Evolutionary conservation across 2,113 vertebrate genomes (phyloP).

Genomic region (Bos javanicus): DNA sequence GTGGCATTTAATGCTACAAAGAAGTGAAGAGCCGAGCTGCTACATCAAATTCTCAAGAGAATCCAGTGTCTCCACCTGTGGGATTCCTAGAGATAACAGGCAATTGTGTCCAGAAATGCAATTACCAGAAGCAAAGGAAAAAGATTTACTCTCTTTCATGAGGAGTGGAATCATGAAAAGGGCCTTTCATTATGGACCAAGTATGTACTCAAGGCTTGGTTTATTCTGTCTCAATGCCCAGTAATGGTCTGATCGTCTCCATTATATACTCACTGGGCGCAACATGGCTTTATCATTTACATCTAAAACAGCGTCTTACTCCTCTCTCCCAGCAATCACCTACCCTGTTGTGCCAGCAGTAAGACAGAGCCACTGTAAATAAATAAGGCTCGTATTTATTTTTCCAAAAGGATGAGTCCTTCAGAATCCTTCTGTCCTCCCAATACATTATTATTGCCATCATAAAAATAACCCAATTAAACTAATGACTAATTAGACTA

Average conservation of each 20-base stretch:
- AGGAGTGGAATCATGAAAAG: constrained; percentile 57
- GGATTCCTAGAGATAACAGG: constrained; percentile 62
- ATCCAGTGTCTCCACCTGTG: constrained; percentile 73
- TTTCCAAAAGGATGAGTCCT: not conserved
- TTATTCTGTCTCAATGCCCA: constrained; percentile 41
- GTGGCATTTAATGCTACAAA: constrained; percentile 67
- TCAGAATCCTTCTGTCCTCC: not conserved
- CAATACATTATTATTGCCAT: not conserved
- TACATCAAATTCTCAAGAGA: constrained; percentile 57
- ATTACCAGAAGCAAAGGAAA: constrained; percentile 60
- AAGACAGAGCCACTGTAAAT: not conserved
- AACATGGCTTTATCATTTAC: not conserved
- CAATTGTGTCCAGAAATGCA: constrained; percentile 75
- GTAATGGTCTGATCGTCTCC: constrained; percentile 41
- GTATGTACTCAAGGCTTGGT: constrained; percentile 38
- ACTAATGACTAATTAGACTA: not conserved
- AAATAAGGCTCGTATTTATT: constrained; percentile 7
- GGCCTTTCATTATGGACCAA: constrained; percentile 45
- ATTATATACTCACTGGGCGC: not conserved
- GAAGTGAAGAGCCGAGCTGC: constrained; percentile 59
- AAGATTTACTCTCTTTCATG: constrained; percentile 53
- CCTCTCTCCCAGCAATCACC: constrained; percentile 19
- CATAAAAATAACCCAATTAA: not conserved
- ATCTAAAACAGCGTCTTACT: not conserved
- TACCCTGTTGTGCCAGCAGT: not conserved